Base-by-base conservation (phyloP, 1,140 invertebrate species). In the Drosophila ananassae region DNA sequence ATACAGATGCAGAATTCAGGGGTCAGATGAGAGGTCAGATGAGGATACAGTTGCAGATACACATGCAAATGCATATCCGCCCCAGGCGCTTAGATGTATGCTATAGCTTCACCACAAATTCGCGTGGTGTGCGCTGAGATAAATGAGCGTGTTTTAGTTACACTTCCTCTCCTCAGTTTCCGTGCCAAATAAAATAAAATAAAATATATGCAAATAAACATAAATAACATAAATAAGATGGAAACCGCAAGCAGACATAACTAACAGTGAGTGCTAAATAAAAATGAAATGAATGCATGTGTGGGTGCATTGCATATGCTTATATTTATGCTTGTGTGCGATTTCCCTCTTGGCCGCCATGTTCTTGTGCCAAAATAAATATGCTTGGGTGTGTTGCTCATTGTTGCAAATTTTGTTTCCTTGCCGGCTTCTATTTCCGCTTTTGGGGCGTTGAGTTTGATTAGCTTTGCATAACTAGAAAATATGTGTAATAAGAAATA, bases 231-330 rank as follows among this genome's bases (percentile, higher is more conserved):
- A 64, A 57, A 85, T 21, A 81, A 77, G 82, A 74, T 77, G 71
- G 37, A 74, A 75, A 79, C 82, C 78, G 83, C 81, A 71, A 81
- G 73, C 81, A 81, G 78, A 85, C 74, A 87, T 87, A 85, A 87
- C 81, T 87, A 85, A 87, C 77, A 81, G 68, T 85, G 68, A 80
- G 81, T 71, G 74, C 55, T 41, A 34, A 74, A 72, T 80, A 71
- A 75, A 83, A 83, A 79, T 74, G 71, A 51, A 73, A 78, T 74
- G 75, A 51, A 71, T 63, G 39, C 62, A 34, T 44, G 58, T 47
- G 30, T 6, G 50, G 13, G 32, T 17, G 39, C 32, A 57, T 13
- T 67, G 39, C 67, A 48, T 58, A 51, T 68, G 37, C 39, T 61
- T 62, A 52, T 68, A 60, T 71, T 61, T 67, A 67, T 59, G 57